phyloP scores from a whole-genome alignment of 2,888 invertebrate species.

The Dicranocentrus wangi region DNA sequence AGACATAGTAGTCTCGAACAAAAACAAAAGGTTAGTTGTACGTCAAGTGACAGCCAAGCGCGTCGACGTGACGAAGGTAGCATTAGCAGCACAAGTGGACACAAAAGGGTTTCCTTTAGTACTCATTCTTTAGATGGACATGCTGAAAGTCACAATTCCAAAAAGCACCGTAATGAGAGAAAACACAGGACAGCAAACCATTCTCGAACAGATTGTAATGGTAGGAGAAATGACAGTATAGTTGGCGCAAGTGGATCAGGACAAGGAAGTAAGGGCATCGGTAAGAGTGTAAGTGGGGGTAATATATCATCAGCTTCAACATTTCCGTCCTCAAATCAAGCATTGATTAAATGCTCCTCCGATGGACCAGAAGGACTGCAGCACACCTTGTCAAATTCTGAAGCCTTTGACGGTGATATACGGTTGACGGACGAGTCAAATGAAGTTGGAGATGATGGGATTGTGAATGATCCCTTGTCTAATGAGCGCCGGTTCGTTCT shows the following conservation, averaged over 20 bases:
- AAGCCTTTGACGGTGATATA: not conserved
- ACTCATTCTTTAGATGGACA: slow-evolving; percentile 67
- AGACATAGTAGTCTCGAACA: slow-evolving; percentile 74
- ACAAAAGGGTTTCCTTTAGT: slow-evolving; percentile 71
- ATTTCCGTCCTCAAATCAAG: not conserved
- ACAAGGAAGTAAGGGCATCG: slow-evolving; percentile 18
- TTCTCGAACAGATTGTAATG: not conserved
- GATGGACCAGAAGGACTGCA: not conserved
- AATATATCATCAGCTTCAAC: slow-evolving; percentile 27
- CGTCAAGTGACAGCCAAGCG: slow-evolving; percentile 58
- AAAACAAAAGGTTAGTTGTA: slow-evolving; percentile 59
- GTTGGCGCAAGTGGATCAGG: no score
- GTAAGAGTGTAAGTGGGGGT: slow-evolving; percentile 50
- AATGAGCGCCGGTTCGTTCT: slow-evolving; percentile 68
- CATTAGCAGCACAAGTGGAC: slow-evolving; percentile 26
- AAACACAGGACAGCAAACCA: not conserved
- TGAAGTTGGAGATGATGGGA: slow-evolving; percentile 15
- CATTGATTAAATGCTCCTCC: not conserved
- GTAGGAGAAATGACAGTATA: not conserved
- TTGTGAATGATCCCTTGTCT: not conserved
- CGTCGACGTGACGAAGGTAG: slow-evolving; percentile 56
- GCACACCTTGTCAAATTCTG: not conserved
- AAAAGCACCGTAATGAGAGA: slow-evolving; percentile 40
- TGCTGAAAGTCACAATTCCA: slow-evolving; percentile 26
- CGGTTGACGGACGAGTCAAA: slow-evolving; percentile 15